Conservation (phyloP, 2,797 vertebrate genomes). For the Yasuhikotakia modesta region DNA sequence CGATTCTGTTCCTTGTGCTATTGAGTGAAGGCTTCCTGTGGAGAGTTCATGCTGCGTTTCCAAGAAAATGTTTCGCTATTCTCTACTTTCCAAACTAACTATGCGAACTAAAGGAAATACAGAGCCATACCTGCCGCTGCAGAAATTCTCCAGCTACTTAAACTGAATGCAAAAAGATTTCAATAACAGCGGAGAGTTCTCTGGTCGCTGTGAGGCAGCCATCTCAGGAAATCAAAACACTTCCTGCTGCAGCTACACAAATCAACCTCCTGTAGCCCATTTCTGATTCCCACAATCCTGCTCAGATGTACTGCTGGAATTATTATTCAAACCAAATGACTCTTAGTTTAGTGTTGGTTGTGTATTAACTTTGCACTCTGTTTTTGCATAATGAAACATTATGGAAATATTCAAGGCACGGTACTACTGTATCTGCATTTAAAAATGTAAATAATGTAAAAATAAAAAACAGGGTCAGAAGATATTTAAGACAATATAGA, state of each 20-base stretch:
- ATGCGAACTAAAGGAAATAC: conserved; percentile 68
- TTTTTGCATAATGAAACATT: too few relatives aligned
- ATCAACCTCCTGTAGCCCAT: conserved; percentile 2
- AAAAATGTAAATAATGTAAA: neutral
- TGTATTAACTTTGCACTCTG: too few relatives aligned
- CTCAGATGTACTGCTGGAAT: conserved; percentile 13
- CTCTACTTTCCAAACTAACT: conserved; percentile 65
- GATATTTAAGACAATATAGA: too few relatives aligned
- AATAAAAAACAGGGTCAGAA: conserved; percentile 13
- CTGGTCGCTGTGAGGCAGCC: conserved; percentile 1
- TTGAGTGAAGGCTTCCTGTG: conserved; percentile 76
- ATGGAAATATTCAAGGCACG: too few relatives aligned
- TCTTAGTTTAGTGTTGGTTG: too few relatives aligned
- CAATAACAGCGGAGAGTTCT: conserved; percentile 13
- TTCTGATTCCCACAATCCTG: neutral
- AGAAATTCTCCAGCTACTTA: conserved; percentile 24
- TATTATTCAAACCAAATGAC: too few relatives aligned
- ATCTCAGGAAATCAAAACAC: conserved; percentile 22
- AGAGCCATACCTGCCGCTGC: conserved; percentile 26
- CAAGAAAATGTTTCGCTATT: conserved; percentile 68
- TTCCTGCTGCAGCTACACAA: conserved; percentile 5
- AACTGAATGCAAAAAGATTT: conserved; percentile 28
- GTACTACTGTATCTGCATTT: neutral
- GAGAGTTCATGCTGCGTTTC: conserved; percentile 66
- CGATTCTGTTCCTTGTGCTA: conserved; percentile 36